phyloP scores from a whole-genome alignment of 2,888 invertebrate genomes.

The Reticulitermes lucifugus region DNA sequence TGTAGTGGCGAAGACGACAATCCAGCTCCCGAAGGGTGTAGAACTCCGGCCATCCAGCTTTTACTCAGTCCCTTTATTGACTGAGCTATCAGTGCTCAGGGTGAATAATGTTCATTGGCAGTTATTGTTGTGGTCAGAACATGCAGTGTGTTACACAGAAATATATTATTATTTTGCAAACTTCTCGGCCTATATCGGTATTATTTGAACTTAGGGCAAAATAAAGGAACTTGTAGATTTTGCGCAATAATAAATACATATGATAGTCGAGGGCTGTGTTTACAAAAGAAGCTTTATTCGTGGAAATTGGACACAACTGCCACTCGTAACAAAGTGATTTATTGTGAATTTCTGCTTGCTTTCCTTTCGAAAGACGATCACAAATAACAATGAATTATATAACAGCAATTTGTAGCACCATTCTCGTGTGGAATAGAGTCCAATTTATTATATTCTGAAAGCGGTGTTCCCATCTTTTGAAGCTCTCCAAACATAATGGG shows the following conservation, averaged over 20 bases:
- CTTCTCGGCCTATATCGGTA: too few relatives aligned
- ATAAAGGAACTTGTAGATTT: background rate
- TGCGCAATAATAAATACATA: background rate
- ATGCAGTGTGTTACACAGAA: too few relatives aligned
- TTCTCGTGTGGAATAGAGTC: slow-evolving; percentile 1
- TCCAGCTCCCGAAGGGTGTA: too few relatives aligned
- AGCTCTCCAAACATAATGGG: slow-evolving; percentile 20
- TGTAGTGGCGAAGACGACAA: too few relatives aligned
- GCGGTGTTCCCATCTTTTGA: slow-evolving; percentile 11
- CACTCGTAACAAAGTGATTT: background rate
- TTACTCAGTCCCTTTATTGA: too few relatives aligned
- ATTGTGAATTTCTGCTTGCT: slow-evolving; percentile 11
- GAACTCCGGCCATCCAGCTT: too few relatives aligned
- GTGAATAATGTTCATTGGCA: too few relatives aligned
- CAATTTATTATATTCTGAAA: slow-evolving; percentile 22
- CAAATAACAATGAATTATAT: slow-evolving; percentile 22
- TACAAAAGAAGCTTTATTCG: slow-evolving; percentile 1
- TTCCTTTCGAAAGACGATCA: slow-evolving; percentile 9
- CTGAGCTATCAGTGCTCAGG: too few relatives aligned
- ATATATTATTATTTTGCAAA: too few relatives aligned
- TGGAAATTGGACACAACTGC: background rate
- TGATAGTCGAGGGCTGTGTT: background rate
- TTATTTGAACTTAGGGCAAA: too few relatives aligned
- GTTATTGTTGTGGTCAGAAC: too few relatives aligned
- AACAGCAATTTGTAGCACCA: slow-evolving; percentile 14